Evolutionary conservation across 2,888 invertebrate genomes (phyloP).

Genomic region (Lepeophtheirus nordmannii): DNA sequence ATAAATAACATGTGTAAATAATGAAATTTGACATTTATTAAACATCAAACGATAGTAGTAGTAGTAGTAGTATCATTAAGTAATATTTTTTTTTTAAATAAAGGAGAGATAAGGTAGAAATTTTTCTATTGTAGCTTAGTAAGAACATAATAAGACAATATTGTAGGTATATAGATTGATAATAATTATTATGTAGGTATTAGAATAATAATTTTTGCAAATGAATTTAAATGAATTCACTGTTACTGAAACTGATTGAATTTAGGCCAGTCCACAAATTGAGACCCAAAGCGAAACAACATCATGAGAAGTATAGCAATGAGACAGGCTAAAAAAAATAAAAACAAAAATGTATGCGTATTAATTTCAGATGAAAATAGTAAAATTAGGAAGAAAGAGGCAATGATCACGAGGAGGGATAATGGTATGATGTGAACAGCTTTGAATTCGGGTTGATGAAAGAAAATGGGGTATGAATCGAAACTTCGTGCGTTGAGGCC

Average conservation of each 20-base stretch:
- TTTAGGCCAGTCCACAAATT: slow-evolving; percentile 87
- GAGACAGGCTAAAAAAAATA: slow-evolving; percentile 85
- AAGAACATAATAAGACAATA: too few species aligned
- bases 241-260: slow-evolving; percentile 33
- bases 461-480: neutral
- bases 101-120: too few species aligned
- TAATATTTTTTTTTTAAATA: too few species aligned
- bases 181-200: too few species aligned
- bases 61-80: too few species aligned
- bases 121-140: too few species aligned
- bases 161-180: too few species aligned
- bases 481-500: neutral
- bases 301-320: slow-evolving; percentile 57
- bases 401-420: neutral
- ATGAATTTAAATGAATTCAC: too few species aligned
- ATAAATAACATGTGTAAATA: too few species aligned
- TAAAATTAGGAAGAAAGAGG: neutral
- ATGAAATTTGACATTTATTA: too few species aligned
- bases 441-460: neutral
- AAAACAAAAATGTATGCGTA: slow-evolving; percentile 64
- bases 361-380: slow-evolving; percentile 47
- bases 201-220: too few species aligned
- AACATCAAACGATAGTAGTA: too few species aligned
- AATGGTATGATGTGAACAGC: neutral
- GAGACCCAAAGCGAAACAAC: slow-evolving; percentile 72